Base-by-base conservation (phyloP, 2,888 invertebrate genomes). In the Hirtodrosophila duncani region DNA sequence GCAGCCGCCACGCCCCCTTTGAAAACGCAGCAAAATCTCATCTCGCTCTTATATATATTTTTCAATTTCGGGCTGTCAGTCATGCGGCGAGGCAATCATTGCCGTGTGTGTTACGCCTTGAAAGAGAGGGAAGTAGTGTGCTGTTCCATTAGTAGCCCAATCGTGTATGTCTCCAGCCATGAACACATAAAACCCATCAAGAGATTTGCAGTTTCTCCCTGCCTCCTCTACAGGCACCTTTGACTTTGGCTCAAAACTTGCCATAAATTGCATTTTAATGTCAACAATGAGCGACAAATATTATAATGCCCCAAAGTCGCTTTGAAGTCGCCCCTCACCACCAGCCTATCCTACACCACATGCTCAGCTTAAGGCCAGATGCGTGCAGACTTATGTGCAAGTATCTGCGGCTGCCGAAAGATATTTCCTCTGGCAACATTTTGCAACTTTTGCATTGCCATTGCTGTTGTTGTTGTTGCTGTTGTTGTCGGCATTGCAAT, bases 261-360 rank as follows among this genome's bases (percentile, higher is more conserved):
- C n/a, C 75, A 75, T 71, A 72, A 75, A 79, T 75, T 75, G 75
- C 79, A 68, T 74, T 74, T 79, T 79, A 74, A 74, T 79, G 79
- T 79, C 75, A 79, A 79, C 75, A 79, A 64, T 71, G 58, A 74
- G 75, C n/a, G n/a, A 68, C 75, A 71, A 78, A 79, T 71, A 71
- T 75, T 75, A 71, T 75, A 74, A 79, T 75, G 68, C 45, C 51
- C 42, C 53, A 50, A 36, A 55, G 51, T 18, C 29, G 20, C 21
- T 14, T 18, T 60, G 46, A 24, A 21, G 44, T 20, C 36, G 16
- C 17, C 11, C 13, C 17, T 39, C 10, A 9, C 41, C 50, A 29
- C 33, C n/a, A 7, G 3, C 29, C 16, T 1, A 17, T 18, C 1
- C 17, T 11, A 9, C 1, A 21, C 27, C 5, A 42, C 39, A 30